Conservation (phyloP, 2,113 vertebrate species). For the Erythrocercus mccallii region DNA sequence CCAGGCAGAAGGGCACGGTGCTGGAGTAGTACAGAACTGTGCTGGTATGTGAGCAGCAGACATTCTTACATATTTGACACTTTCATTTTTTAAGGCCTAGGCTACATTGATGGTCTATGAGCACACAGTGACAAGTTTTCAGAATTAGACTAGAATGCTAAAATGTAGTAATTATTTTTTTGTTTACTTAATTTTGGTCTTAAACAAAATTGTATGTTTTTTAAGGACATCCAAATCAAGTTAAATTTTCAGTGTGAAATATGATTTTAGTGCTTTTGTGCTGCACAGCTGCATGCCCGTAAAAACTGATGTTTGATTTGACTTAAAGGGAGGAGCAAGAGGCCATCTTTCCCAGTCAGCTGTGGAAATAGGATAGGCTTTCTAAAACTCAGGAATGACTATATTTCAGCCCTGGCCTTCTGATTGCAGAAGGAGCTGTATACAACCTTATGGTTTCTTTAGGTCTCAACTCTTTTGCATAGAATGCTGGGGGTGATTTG, state of each 20-base stretch:
- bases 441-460: background rate
- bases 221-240: background rate
- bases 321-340: background rate
- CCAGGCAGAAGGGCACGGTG: rapidly evolving
- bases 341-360: background rate
- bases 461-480: background rate
- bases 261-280: background rate
- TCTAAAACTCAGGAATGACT: background rate
- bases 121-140: background rate
- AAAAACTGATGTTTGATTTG: background rate
- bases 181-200: background rate
- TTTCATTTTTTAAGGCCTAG: background rate
- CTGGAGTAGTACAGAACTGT: background rate
- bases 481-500: background rate
- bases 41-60: background rate
- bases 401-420: background rate
- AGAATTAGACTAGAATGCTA: background rate
- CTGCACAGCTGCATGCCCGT: background rate
- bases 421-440: background rate
- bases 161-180: background rate
- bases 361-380: background rate
- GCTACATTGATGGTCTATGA: rapidly evolving
- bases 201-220: background rate
- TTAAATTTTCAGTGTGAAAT: background rate
- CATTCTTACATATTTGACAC: background rate